Evolutionary conservation across 1,140 invertebrate genomes (phyloP), one percentile per base, ranked within the genome.

Genomic region (Antheraea pernyi): DNA sequence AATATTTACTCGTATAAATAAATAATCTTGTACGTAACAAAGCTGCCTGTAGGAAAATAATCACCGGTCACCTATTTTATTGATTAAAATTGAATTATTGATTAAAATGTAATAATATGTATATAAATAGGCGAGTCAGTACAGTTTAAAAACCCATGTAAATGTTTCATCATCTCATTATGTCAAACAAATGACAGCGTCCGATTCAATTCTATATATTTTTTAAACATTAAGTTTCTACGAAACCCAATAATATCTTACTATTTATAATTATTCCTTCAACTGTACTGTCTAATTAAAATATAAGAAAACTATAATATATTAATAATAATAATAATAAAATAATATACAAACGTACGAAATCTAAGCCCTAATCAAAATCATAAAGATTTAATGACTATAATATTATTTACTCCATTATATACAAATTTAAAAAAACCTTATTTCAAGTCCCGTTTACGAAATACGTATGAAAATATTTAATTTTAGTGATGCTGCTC

Each of bases 381-480:
- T 9, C 30, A 22, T 19, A 19, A 61, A 16, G 5, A 61, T 8
- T 61, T 11, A 61, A 61, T 22, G 19, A 61, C 30, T 61, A 22
- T 61, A n/a, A n/a, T n/a, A 61, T 61, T 61, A 22, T 53, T 65
- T 65, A 65, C 19, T 37, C 22, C 22, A 37, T 36, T 63, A 37
- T 63, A 36, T 63, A 63, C 61, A 63, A 63, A 63, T 30, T 30
- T 63, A 37, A 3, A 7, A 63, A 63, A 63, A 79, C 69, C 67
- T 71, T 77, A 74, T 58, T 62, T 61, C 72, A 62, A 64, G 67
- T 75, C 72, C 68, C 69, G 67, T 59, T 65, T 70, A 66, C 22
- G 72, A 73, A 75, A 75, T 69, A 75, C 77, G 73, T 81, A 78
- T 64, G 74, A 81, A 84, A 84, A 84, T 79, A 77, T 68, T 74